These are phyloP conservation scores for Zingel zingel DNA, from an alignment of 2,113 vertebrate genomes.

Conservation along the genomic window DNA sequence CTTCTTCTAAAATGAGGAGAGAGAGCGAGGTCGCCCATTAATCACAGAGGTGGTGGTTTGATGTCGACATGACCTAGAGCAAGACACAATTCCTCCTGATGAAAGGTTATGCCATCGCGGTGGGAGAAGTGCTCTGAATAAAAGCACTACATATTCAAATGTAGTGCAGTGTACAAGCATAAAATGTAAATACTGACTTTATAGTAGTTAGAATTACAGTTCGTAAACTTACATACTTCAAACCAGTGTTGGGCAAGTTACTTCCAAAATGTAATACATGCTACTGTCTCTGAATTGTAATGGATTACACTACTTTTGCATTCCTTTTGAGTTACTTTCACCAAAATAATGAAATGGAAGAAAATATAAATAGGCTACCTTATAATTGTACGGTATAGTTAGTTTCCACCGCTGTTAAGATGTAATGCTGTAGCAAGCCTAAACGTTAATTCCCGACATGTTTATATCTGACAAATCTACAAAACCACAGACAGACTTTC, in stretches of 20 bases:
- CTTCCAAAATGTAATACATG: too few relatives aligned
- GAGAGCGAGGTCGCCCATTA: neutral
- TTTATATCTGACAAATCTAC: too few relatives aligned
- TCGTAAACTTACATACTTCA: neutral
- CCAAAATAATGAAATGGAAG: too few relatives aligned
- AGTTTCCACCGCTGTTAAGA: too few relatives aligned
- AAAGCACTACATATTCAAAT: neutral
- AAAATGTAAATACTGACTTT: neutral
- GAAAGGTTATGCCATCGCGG: neutral
- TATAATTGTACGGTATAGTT: too few relatives aligned
- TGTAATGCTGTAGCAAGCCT: too few relatives aligned
- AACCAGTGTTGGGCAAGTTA: too few relatives aligned
- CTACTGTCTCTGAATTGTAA: too few relatives aligned
- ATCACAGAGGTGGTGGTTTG: neutral
- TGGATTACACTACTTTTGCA: too few relatives aligned
- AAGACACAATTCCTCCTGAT: neutral
- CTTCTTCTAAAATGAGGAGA: neutral
- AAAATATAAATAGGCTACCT: too few relatives aligned
- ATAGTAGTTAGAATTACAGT: neutral
- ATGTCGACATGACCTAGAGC: neutral
- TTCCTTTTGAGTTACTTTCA: too few relatives aligned
- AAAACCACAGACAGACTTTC: neutral
- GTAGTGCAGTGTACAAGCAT: neutral
- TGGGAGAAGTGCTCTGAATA: neutral
- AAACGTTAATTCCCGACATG: too few relatives aligned